Evolutionary conservation across 1,140 invertebrate species (phyloP).

Genomic region (Druon quercuslanigerum): DNA sequence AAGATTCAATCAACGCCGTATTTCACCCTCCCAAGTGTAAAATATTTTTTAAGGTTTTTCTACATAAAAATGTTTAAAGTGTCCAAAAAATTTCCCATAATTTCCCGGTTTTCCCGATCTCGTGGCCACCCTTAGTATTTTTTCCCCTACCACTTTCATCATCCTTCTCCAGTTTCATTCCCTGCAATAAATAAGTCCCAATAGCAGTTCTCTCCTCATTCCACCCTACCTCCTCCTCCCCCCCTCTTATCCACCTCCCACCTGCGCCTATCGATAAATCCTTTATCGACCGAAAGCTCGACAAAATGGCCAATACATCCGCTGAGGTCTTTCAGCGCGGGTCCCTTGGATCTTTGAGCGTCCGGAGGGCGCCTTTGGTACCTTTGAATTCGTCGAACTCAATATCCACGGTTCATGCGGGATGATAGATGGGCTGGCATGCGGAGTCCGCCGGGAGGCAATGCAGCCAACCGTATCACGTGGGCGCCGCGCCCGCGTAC

Average conservation of each 20-base stretch:
- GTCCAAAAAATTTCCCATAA: no score
- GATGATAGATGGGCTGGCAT: slow-evolving; percentile 45
- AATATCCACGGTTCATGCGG: slow-evolving; percentile 35
- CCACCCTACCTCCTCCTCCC: no score
- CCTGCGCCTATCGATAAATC: slow-evolving; percentile 21
- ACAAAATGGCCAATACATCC: slow-evolving; percentile 27
- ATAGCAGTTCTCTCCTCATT: no score
- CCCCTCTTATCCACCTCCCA: not conserved
- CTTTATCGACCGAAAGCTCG: slow-evolving; percentile 18
- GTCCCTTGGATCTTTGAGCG: slow-evolving; percentile 24
- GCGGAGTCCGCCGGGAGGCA: slow-evolving; percentile 32
- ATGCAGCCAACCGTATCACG: slow-evolving; percentile 40
- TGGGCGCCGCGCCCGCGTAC: slow-evolving; percentile 29
- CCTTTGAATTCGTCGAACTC: slow-evolving; percentile 38
- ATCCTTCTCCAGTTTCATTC: no score
- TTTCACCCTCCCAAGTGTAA: no score
- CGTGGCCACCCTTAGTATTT: no score
- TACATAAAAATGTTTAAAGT: no score
- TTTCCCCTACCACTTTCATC: no score
- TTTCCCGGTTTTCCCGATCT: no score
- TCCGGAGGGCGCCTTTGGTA: slow-evolving; percentile 21
- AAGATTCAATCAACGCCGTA: no score
- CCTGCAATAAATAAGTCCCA: no score
- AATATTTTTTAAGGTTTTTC: no score
- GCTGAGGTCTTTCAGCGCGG: slow-evolving; percentile 18